Percentiles rank a stretch among this genome's conserved stretches.
Conservation (phyloP, 2,888 invertebrate genomes). For the Phorcus lineatus region DNA sequence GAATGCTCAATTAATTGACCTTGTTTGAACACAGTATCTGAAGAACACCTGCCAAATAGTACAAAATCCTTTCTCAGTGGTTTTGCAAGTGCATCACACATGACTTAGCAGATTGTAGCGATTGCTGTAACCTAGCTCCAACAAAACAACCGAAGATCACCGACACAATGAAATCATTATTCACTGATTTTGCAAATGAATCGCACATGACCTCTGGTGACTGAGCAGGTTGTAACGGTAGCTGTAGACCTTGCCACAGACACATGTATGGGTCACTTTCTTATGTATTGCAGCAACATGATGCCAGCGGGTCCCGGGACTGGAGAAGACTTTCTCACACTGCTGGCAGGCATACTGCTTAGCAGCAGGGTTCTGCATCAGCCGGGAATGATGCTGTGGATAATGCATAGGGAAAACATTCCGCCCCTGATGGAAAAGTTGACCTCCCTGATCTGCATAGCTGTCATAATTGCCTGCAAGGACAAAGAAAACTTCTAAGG, state of each 20-base stretch:
- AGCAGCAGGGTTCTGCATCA: not conserved
- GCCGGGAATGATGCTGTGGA: too few species aligned
- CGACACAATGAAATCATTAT: too few species aligned
- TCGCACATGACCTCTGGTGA: not conserved
- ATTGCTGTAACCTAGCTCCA: too few species aligned
- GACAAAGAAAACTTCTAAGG: conserved; percentile 12
- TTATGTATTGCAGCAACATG: conserved; percentile 2
- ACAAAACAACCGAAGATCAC: too few species aligned
- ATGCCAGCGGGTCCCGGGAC: not conserved
- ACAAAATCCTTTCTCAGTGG: too few species aligned
- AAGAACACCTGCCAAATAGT: too few species aligned
- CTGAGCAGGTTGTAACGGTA: not conserved
- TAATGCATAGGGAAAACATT: not conserved
- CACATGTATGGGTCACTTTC: conserved; percentile 12
- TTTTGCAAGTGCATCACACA: too few species aligned
- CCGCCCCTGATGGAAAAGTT: not conserved
- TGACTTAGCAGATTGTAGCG: too few species aligned
- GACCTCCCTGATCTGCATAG: not conserved
- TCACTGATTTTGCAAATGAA: too few species aligned
- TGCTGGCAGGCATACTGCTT: not conserved
- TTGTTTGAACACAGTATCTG: too few species aligned
- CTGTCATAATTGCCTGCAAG: conserved; percentile 11
- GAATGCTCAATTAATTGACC: too few species aligned
- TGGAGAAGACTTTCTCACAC: conserved; percentile 1
- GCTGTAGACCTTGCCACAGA: conserved; percentile 14